Base-by-base conservation (phyloP, 2,797 vertebrate genomes). In the Sebastes minor region DNA sequence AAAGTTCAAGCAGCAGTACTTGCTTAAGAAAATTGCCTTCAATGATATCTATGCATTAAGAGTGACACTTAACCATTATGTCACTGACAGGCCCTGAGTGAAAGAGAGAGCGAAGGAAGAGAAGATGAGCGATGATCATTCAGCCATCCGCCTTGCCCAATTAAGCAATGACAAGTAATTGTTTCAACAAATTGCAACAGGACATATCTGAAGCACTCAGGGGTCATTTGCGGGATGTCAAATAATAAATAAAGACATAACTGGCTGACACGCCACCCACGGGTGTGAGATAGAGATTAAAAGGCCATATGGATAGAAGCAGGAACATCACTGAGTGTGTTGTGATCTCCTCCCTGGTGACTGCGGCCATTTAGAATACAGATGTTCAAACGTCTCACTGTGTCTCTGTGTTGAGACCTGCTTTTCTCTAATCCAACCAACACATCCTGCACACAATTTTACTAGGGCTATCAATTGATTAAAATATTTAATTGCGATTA, bases 171-270 rank as follows among this genome's bases (percentile, higher is more conserved):
- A 88, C 87, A 89, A 86, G 88, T 88, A 89, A 94, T 87, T 89
- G 92, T 91, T 92, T 61, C 84, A 92, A 91, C 85, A 87, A 90
- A 95, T 89, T 92, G 86, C 83, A 86, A 85, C 74, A 81, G 85
- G 80, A 90, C 71, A 76, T 86, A 89, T 90, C 83, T 78, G 76
- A 83, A 76, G 80, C 87, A 87, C 93, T 91, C 75, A 76, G 88
- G 86, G 92, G 84, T 90, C 87, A 90, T 86, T 91, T 84, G 22
- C 3, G 64, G 80, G 76, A 82, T 86, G 89, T 91, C 86, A 74
- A 35, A 82, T 89, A 88, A 94, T 94, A 91, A 92, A 92, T 93
- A 88, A 92, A 88, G 88, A 88, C 81, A 80, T 90, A 89, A 93
- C 74, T 76, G 85, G 81, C 80, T 89, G 88, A 91, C 89, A 81